phyloP scores from a whole-genome alignment of 2,797 vertebrate species.

The Acipenser ruthenus region DNA sequence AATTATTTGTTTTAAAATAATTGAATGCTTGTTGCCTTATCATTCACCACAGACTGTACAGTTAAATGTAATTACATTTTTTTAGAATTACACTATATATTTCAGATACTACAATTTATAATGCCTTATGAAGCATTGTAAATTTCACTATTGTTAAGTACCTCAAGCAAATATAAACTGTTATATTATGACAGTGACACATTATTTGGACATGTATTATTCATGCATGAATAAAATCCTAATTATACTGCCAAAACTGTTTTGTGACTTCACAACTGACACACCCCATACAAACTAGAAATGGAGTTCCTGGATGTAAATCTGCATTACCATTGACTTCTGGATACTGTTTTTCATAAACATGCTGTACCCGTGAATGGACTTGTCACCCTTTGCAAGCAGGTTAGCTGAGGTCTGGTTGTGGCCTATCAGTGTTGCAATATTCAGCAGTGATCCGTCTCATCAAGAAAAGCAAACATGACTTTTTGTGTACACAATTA shows the following conservation, averaged over 20 bases:
- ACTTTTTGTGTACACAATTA: too few relatives aligned
- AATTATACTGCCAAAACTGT: not conserved
- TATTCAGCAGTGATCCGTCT: too few relatives aligned
- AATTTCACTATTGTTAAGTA: constrained; percentile 13
- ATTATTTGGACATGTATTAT: constrained; percentile 30
- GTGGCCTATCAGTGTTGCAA: too few relatives aligned
- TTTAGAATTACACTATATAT: constrained; percentile 14
- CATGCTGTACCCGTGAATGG: too few relatives aligned
- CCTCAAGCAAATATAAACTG: constrained; percentile 8
- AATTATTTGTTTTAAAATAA: constrained; percentile 51
- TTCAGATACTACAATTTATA: not conserved
- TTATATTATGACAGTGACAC: not conserved
- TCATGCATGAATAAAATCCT: constrained; percentile 49
- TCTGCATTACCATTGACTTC: too few relatives aligned
- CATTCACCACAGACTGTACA: constrained; percentile 38
- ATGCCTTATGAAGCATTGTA: constrained; percentile 16
- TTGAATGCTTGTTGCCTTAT: constrained; percentile 39
- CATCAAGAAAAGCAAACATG: too few relatives aligned
- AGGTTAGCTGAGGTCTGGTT: too few relatives aligned
- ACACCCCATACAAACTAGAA: too few relatives aligned
- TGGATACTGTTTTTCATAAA: too few relatives aligned
- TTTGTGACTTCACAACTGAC: too few relatives aligned
- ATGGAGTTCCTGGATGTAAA: too few relatives aligned
- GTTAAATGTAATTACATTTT: not conserved
- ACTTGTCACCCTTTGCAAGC: too few relatives aligned